Evolutionary conservation across 2,797 vertebrate genomes (phyloP), one percentile per base, ranked within the genome.

Genomic region (Pseudomugil gertrudae): DNA sequence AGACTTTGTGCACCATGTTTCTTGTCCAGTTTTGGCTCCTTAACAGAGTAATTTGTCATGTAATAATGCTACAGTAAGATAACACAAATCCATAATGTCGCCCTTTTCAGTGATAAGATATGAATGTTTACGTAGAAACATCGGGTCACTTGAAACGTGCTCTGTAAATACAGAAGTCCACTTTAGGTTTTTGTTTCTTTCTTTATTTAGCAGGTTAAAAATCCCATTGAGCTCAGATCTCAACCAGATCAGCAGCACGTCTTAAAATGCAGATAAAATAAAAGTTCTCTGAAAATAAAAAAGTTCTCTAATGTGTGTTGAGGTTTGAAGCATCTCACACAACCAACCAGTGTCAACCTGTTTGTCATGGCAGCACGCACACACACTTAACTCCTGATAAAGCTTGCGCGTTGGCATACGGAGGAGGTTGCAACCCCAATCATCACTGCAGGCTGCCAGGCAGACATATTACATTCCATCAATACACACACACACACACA

Each of bases 381-480:
- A 8, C 69, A 30, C 58, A 51, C 76, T 56, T 70, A 66, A 53
- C 58, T 64, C 63, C 62, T 32, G 64, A 84, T 77, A 68, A 76
- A 68, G 40, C 59, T 63, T 33, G 11, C 55, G 30, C 56, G 54
- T 56, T 72, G 69, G 63, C 58, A 29, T 56, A 53, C 24, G 67
- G 24, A 54, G 62, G 24, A 21, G 71, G 63, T 76, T 38, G 2
- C 58, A 57, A 74, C 61, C 72, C 59, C 66, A 75, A 66, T 80
- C 80, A 79, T 66, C 69, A 50, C 66, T 15, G 29, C 70, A 67
- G 63, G 52, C 57, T 45, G 3, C 0, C 2, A 29, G 68, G 35
- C 65, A 85, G 65, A 64, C 55, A 19, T 11, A 48, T 33, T 15
- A n/a, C 52, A 14, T 40, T 17, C 40, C n/a, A 21, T 45, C 43